Base-by-base conservation (phyloP, 2,113 vertebrate genomes). In the Ascaphus truei region DNA sequence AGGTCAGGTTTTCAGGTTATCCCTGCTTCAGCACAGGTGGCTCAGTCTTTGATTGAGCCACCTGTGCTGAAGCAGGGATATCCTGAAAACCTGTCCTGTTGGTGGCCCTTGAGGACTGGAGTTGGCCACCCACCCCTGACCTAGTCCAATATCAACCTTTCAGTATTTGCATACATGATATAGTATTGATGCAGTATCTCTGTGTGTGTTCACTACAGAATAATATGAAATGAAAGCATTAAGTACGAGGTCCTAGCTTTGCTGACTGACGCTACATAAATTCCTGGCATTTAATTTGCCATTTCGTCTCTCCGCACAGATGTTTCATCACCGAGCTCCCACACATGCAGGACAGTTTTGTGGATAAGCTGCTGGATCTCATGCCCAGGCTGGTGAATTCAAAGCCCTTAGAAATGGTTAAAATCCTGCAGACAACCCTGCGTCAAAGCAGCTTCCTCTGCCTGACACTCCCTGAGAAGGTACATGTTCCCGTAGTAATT, bases 261-360 rank as follows among this genome's bases (percentile, higher is more conserved):
- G 9, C 34, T 36, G 6, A 11, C 9, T 8, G 6, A 8, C 34
- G 13, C 34, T 11, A 2, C 13, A 2, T 13, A 36, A 2, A 2
- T 11, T 36, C 34, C 6, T 11, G 6, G 2, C 34, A 8, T 36
- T 36, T 13, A 11, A 8, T 36, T 7, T 75, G 33, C 10, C 53
- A 15, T 82, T 41, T 72, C 0, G 66, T 52, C 53, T 7, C 50
- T 15, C 3, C 30, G 15, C 6, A 2, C 79, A 99, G 96, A 72
- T 87, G 91, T 58, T 98, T 99, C 75, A 84, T 92, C 50, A 62
- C 89, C 1, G 96, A 99, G 83, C 84, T 98, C 37, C 93, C 95
- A 11, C 92, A 95, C 37, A 87, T 99, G 66, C 94, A 96, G 78
- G 94, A 95, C 72, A 93, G 93, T 62, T 98, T 99, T 86, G 94